These are phyloP conservation scores for Corythornis leucogaster DNA, from an alignment of 2,797 vertebrate genomes.

Conservation along the genomic window DNA sequence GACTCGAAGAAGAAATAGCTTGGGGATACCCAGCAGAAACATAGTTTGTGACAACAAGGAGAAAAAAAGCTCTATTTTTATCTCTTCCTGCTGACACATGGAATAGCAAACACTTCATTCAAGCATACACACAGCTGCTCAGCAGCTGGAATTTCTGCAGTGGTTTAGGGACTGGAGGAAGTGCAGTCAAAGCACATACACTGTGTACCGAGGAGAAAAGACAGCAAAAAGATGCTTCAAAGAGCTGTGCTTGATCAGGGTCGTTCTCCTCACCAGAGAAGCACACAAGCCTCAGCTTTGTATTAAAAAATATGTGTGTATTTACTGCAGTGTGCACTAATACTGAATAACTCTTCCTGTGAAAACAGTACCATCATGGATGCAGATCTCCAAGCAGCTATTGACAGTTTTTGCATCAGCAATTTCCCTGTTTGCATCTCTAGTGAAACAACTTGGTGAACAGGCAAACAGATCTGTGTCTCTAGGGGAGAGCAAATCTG, in stretches of 20 bases:
- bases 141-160: constrained; percentile 18
- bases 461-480: neutral
- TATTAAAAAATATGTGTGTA: neutral
- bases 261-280: neutral
- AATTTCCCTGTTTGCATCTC: neutral
- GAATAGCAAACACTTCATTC: neutral
- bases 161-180: neutral
- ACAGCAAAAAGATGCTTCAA: constrained; percentile 7
- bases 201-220: neutral
- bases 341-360: neutral
- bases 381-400: neutral
- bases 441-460: neutral
- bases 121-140: constrained; percentile 27
- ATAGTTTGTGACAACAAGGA: neutral
- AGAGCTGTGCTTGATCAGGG: neutral
- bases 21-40: neutral
- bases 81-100: constrained; percentile 38
- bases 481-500: neutral
- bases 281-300: neutral
- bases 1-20: neutral
- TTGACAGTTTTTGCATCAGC: neutral
- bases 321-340: neutral
- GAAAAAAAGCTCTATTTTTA: constrained; percentile 42
- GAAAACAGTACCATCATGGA: neutral
- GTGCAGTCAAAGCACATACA: neutral